Conservation (phyloP, 2,797 vertebrate genomes). For the Salmo trutta region DNA sequence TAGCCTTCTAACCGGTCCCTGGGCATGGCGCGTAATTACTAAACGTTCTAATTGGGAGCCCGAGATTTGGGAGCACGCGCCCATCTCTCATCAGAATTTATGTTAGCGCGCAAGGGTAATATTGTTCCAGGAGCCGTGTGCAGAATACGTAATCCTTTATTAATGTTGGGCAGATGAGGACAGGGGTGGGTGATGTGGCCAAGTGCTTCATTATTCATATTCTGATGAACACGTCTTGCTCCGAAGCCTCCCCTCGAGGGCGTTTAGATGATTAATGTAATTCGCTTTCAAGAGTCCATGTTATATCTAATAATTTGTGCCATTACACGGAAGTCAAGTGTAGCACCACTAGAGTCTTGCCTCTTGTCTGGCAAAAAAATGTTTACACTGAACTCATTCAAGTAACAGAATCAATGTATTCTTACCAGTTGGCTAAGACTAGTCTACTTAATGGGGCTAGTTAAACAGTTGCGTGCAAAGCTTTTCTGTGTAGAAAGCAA, state of each 20-base stretch:
- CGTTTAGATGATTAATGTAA: slow-evolving; percentile 92
- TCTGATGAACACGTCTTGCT: slow-evolving; percentile 83
- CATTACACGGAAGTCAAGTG: slow-evolving; percentile 92
- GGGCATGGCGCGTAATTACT: slow-evolving; percentile 63
- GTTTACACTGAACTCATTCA: slow-evolving; percentile 49
- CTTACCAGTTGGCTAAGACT: not conserved
- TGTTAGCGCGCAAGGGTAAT: slow-evolving; percentile 77
- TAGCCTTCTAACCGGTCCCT: slow-evolving; percentile 62
- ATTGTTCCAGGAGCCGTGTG: slow-evolving; percentile 87
- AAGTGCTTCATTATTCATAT: slow-evolving; percentile 90
- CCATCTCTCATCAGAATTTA: slow-evolving; percentile 66
- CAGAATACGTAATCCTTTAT: slow-evolving; percentile 83
- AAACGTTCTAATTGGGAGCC: slow-evolving; percentile 79
- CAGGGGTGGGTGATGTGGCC: slow-evolving; percentile 77
- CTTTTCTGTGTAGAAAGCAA: too few relatives aligned
- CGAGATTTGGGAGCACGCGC: slow-evolving; percentile 80
- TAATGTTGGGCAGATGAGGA: slow-evolving; percentile 65
- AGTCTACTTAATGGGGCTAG: not conserved
- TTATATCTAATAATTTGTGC: slow-evolving; percentile 93
- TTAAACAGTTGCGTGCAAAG: not conserved
- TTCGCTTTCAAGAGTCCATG: slow-evolving; percentile 90
- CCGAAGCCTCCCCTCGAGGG: slow-evolving; percentile 78
- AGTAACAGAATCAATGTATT: not conserved
- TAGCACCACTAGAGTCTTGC: slow-evolving; percentile 75
- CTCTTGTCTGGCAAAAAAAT: slow-evolving; percentile 65